A percentile compares a stretch with the other conserved stretches of the same genome.
Conservation (phyloP, 2,113 vertebrate genomes). For the Micronycteris hirsuta region DNA sequence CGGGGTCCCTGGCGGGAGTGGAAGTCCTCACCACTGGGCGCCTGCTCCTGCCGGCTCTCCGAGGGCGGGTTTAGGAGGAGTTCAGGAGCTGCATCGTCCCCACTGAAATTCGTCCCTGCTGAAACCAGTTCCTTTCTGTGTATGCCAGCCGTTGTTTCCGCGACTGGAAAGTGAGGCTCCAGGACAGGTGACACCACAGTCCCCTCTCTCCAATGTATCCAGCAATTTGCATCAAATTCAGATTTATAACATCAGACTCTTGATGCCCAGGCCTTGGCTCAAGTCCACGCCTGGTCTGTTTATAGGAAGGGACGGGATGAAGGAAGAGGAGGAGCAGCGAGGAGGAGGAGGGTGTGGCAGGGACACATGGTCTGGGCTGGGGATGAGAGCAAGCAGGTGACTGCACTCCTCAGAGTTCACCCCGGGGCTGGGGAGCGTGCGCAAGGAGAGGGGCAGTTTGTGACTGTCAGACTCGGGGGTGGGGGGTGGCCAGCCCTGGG, state of each 20-base stretch:
- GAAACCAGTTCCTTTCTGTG: neutral
- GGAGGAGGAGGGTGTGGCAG: neutral
- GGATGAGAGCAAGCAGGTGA: neutral
- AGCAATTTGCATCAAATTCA: neutral
- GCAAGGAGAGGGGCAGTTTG: too few species aligned
- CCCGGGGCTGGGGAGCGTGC: neutral
- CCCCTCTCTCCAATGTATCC: neutral
- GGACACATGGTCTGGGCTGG: neutral
- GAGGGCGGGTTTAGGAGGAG: neutral
- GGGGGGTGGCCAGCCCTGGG: rapidly evolving
- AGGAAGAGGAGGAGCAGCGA: neutral
- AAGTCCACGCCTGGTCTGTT: neutral
- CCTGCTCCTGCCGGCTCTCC: neutral
- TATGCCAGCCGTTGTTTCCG: neutral
- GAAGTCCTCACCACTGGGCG: neutral
- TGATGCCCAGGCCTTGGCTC: neutral
- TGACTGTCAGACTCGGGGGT: neutral
- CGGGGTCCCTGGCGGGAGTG: rapidly evolving
- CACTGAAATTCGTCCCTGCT: too few species aligned
- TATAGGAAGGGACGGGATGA: too few species aligned
- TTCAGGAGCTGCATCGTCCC: too few species aligned
- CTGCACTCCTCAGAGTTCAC: neutral
- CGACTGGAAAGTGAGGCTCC: neutral
- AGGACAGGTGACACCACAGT: neutral
- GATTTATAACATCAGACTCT: constrained; percentile 62